Percentiles rank a stretch among this genome's conserved stretches.
phyloP scores from a whole-genome alignment of 1,140 invertebrate species.

The Micrasema longulum region DNA sequence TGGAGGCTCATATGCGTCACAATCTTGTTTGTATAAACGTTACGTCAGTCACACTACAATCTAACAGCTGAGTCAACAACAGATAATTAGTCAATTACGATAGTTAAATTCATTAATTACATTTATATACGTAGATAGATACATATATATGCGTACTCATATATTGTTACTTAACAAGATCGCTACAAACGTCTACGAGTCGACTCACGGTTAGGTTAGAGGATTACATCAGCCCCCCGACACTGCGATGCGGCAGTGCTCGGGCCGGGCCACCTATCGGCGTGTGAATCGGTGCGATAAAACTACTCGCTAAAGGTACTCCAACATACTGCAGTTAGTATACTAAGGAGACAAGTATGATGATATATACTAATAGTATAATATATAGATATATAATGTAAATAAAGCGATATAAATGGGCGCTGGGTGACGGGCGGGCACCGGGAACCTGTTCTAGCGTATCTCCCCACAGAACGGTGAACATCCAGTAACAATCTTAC shows the following conservation, averaged over 20 bases:
- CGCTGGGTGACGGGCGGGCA: slow-evolving; percentile 7
- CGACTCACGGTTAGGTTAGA: slow-evolving; percentile 49
- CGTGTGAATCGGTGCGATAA: slow-evolving; percentile 11
- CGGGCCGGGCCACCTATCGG: too few species aligned
- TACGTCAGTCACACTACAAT: slow-evolving; percentile 11
- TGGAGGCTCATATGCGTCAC: too few species aligned
- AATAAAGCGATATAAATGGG: slow-evolving; percentile 44
- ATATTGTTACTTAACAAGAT: slow-evolving; percentile 48
- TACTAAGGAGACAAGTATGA: not conserved
- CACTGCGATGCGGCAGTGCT: too few species aligned
- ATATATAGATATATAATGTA: slow-evolving; percentile 43
- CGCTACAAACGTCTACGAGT: slow-evolving; percentile 45
- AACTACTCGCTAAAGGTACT: slow-evolving; percentile 28
- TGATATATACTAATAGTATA: slow-evolving; percentile 35
- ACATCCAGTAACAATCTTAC: slow-evolving; percentile 53
- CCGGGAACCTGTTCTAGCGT: not conserved
- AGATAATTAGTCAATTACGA: slow-evolving; percentile 71
- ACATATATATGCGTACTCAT: slow-evolving; percentile 50
- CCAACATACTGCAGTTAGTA: not conserved
- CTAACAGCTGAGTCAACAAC: slow-evolving; percentile 58
- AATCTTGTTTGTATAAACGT: too few species aligned
- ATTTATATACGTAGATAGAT: slow-evolving; percentile 48
- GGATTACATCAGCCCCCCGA: too few species aligned
- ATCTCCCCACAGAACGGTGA: slow-evolving; percentile 15
- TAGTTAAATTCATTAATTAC: slow-evolving; percentile 66